Percentiles rank a stretch among this genome's conserved stretches.
These are phyloP conservation scores for Siderastrea siderea DNA, from an alignment of 92 coral and sea anemone species.

Conservation along the genomic window DNA sequence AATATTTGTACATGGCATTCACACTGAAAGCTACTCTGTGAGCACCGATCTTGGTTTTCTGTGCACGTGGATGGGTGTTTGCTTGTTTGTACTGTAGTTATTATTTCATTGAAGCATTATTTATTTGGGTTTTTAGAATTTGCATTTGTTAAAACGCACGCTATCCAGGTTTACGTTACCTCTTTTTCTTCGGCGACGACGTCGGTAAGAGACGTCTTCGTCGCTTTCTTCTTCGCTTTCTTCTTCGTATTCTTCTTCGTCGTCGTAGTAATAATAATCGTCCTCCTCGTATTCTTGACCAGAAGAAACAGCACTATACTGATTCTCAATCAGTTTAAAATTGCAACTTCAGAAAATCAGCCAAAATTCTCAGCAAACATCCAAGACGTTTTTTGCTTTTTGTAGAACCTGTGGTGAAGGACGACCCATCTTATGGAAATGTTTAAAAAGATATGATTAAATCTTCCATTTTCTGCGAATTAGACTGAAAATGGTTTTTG, in stretches of 20 bases:
- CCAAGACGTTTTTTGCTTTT: too few relatives aligned
- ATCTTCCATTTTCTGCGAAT: too few relatives aligned
- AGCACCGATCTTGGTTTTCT: too few relatives aligned
- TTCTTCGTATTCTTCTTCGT: background rate
- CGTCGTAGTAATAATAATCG: background rate
- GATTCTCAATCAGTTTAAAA: slow-evolving; percentile 39
- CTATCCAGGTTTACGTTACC: background rate
- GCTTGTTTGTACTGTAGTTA: background rate
- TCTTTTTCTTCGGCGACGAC: slow-evolving; percentile 2
- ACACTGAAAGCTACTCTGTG: too few relatives aligned
- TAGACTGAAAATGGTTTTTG: too few relatives aligned
- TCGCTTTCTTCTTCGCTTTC: slow-evolving; percentile 19
- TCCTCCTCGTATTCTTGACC: slow-evolving; percentile 1
- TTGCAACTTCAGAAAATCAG: background rate
- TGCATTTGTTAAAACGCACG: background rate
- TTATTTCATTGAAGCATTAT: background rate
- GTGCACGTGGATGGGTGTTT: too few relatives aligned
- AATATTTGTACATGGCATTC: too few relatives aligned
- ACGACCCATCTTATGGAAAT: too few relatives aligned
- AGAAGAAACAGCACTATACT: slow-evolving; percentile 4
- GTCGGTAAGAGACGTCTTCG: background rate
- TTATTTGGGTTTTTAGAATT: too few relatives aligned
- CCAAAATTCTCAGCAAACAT: background rate
- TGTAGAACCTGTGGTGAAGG: too few relatives aligned
- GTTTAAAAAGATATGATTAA: too few relatives aligned